Evolutionary conservation across 2,888 invertebrate species (phyloP).

Genomic region (Vannuccia rotundouncinata): DNA sequence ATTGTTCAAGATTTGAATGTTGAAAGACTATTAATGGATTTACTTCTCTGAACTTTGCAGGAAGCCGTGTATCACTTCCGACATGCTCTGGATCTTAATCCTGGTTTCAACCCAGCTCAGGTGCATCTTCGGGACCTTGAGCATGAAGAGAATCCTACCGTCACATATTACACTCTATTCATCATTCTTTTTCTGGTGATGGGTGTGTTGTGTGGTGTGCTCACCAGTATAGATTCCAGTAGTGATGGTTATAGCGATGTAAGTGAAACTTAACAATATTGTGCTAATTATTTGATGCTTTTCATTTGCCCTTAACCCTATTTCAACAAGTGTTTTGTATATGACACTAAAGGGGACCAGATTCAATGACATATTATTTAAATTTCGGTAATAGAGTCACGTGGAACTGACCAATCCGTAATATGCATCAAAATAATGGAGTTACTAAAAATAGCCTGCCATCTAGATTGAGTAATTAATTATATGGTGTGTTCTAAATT

Average conservation of each 20-base stretch:
- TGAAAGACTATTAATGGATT: no score
- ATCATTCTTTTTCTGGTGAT: slow-evolving; percentile 77
- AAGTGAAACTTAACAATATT: slow-evolving; percentile 74
- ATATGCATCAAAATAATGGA: no score
- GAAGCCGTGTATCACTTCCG: slow-evolving; percentile 76
- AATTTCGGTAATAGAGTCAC: no score
- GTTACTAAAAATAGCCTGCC: no score
- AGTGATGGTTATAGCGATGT: slow-evolving; percentile 60
- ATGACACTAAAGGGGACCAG: no score
- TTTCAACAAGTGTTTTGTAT: no score
- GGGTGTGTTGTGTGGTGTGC: slow-evolving; percentile 70
- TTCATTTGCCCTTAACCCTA: slow-evolving; percentile 57
- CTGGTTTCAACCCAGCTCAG: slow-evolving; percentile 75
- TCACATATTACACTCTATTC: slow-evolving; percentile 67
- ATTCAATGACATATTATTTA: no score
- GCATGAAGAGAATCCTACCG: slow-evolving; percentile 34
- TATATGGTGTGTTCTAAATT: no score
- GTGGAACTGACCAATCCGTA: no score
- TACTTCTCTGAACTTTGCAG: no score
- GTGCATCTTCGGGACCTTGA: slow-evolving; percentile 75
- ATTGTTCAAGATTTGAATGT: no score
- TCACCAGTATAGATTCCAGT: slow-evolving; percentile 66
- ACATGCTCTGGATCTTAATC: slow-evolving; percentile 74
- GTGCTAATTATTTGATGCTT: slow-evolving; percentile 81
- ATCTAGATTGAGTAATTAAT: no score